Evolutionary conservation across 2,888 invertebrate genomes (phyloP).

Genomic region (Exocentrus adspersus): DNA sequence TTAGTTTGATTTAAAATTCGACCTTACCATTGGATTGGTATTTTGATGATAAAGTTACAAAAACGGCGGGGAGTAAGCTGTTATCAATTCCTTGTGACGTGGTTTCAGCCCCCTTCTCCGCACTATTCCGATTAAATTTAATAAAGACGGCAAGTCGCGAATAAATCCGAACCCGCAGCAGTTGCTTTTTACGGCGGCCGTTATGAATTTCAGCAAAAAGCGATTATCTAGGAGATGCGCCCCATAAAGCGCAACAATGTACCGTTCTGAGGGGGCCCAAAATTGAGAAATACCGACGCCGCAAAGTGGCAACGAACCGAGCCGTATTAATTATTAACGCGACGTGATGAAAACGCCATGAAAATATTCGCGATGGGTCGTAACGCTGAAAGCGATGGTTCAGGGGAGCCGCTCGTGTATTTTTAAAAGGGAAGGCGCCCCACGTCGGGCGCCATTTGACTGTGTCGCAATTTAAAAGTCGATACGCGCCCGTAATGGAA

Average conservation of each 20-base stretch:
- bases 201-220: slow-evolving; percentile 40
- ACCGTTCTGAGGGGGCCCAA: slow-evolving; percentile 28
- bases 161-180: slow-evolving; percentile 25
- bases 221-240: slow-evolving; percentile 33
- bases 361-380: neutral
- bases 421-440: too few relatives aligned
- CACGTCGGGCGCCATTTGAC: too few relatives aligned
- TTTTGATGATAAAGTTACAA: too few relatives aligned
- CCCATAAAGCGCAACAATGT: slow-evolving; percentile 39
- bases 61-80: too few relatives aligned
- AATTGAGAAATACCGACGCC: slow-evolving; percentile 34
- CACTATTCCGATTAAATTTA: slow-evolving; percentile 38
- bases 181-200: slow-evolving; percentile 43
- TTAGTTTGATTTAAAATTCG: too few relatives aligned
- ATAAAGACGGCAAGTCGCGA: slow-evolving; percentile 39
- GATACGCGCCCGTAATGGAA: too few relatives aligned
- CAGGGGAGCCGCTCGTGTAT: too few relatives aligned
- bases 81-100: too few relatives aligned
- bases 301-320: neutral
- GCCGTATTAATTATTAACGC: slow-evolving; percentile 3
- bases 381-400: neutral
- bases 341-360: neutral
- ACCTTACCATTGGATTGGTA: too few relatives aligned
- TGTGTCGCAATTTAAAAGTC: too few relatives aligned
- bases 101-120: too few relatives aligned